phyloP scores from a whole-genome alignment of 1,140 invertebrate genomes.

The Nasonia vitripennis region DNA sequence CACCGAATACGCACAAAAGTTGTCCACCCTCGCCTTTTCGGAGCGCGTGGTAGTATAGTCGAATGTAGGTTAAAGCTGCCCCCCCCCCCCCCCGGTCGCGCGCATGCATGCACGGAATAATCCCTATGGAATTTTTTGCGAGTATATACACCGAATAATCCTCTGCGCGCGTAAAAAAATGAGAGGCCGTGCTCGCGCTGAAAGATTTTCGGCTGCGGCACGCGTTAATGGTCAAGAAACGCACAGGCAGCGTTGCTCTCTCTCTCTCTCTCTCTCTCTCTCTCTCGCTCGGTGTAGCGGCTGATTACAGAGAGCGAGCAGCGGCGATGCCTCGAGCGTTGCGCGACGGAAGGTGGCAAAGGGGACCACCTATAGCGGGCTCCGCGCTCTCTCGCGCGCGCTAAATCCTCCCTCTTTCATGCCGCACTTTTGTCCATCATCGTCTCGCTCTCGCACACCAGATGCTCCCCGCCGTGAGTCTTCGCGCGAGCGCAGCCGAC shows the following conservation, averaged over 20 bases:
- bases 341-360: conserved; percentile 55
- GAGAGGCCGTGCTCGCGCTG: neutral
- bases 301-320: conserved; percentile 52
- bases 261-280: no score
- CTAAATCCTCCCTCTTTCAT: conserved; percentile 54
- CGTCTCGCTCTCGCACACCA: conserved; percentile 46
- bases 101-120: neutral
- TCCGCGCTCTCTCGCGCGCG: neutral
- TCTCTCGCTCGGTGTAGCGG: neutral
- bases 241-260: neutral
- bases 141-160: neutral
- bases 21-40: neutral
- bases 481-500: neutral
- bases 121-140: conserved; percentile 4
- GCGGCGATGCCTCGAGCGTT: conserved; percentile 51
- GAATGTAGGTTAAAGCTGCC: neutral
- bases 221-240: conserved; percentile 16
- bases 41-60: neutral
- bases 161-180: neutral
- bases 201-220: neutral
- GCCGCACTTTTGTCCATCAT: neutral
- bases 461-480: conserved; percentile 13
- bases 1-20: neutral
- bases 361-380: conserved; percentile 59
- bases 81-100: no score